These are phyloP conservation scores for Latrodectus elegans DNA, from an alignment of 2,888 invertebrate species.

Conservation along the genomic window DNA sequence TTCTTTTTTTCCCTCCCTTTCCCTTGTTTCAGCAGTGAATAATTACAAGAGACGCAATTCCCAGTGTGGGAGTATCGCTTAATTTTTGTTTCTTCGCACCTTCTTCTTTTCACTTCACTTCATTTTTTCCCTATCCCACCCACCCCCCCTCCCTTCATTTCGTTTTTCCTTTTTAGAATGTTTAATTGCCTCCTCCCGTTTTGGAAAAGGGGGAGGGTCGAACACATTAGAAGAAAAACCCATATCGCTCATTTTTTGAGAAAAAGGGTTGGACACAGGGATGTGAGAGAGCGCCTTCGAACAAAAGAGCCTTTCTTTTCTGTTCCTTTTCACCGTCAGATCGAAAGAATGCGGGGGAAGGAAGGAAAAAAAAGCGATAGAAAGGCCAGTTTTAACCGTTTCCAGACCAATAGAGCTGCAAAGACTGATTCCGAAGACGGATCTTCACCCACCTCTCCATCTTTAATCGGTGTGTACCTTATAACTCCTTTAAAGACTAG, in stretches of 20 bases:
- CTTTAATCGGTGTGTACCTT: constrained; percentile 53
- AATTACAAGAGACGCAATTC: constrained; percentile 56
- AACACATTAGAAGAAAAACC: constrained; percentile 25
- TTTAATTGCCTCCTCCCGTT: neutral
- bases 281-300: neutral
- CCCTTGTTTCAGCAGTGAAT: constrained; percentile 61
- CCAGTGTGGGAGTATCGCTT: constrained; percentile 47
- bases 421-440: constrained; percentile 41
- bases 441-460: constrained; percentile 6
- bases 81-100: constrained; percentile 36
- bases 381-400: constrained; percentile 57
- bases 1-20: constrained; percentile 12
- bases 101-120: constrained; percentile 4
- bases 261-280: neutral
- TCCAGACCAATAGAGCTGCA: constrained; percentile 66
- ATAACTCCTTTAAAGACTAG: constrained; percentile 50
- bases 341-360: neutral
- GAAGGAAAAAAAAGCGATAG: constrained; percentile 1
- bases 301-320: constrained; percentile 29
- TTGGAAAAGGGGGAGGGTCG: constrained; percentile 13
- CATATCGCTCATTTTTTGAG: constrained; percentile 28
- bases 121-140: neutral
- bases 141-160: constrained; percentile 34
- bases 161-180: constrained; percentile 32
- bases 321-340: neutral